Conservation (phyloP, 2,113 vertebrate genomes). For the Nothobranchius kuhntae region DNA sequence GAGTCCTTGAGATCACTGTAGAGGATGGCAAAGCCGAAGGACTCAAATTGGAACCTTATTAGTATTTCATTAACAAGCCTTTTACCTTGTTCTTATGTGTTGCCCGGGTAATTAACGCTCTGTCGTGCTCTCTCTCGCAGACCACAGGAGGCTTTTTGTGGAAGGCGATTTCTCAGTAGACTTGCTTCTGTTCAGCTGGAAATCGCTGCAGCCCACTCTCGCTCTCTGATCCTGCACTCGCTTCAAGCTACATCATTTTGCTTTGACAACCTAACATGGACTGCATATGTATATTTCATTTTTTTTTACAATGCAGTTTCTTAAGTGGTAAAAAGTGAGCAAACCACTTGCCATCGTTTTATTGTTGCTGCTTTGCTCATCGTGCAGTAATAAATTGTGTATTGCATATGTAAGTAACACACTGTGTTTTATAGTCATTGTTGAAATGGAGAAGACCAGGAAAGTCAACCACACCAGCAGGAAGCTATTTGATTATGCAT, state of each 20-base stretch:
- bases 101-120: slow-evolving; percentile 73
- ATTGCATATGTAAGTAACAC: slow-evolving; percentile 18
- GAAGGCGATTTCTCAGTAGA: slow-evolving; percentile 37
- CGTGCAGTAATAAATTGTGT: slow-evolving; percentile 33
- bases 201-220: slow-evolving; percentile 26
- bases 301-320: slow-evolving; percentile 16
- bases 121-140: slow-evolving; percentile 43
- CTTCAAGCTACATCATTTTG: slow-evolving; percentile 1
- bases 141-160: slow-evolving; percentile 52
- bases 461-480: slow-evolving; percentile 30
- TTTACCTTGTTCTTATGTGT: slow-evolving; percentile 74
- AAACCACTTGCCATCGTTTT: slow-evolving; percentile 16
- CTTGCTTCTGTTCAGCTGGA: slow-evolving; percentile 23
- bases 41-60: slow-evolving; percentile 75
- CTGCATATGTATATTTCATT: slow-evolving; percentile 1
- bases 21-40: slow-evolving; percentile 60
- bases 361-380: slow-evolving; percentile 24
- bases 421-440: slow-evolving; percentile 35
- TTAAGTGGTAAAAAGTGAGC: slow-evolving; percentile 4
- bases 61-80: slow-evolving; percentile 78
- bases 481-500: slow-evolving; percentile 10
- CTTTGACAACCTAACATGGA: slow-evolving; percentile 14
- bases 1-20: slow-evolving; percentile 75
- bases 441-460: slow-evolving; percentile 14
- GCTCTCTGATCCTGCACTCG: slow-evolving; percentile 17